phyloP scores from a whole-genome alignment of 2,113 vertebrate species.

The Melanerpes aurifrons region DNA sequence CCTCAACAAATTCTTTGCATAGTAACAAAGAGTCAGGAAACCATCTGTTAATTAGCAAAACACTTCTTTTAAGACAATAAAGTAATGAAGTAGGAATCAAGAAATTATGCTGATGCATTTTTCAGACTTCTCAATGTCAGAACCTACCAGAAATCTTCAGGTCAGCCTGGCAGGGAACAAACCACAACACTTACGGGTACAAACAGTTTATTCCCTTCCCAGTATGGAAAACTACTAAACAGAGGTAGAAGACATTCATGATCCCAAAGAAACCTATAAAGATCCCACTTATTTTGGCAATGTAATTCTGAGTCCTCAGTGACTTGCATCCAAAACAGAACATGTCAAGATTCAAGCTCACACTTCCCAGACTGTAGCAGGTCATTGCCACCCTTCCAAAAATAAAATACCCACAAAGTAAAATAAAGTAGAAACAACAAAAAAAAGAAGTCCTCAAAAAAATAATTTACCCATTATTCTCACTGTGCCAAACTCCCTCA shows the following conservation, averaged over 20 bases:
- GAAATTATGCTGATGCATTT: neutral
- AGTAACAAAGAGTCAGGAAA: neutral
- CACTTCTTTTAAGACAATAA: neutral
- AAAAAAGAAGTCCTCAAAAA: neutral
- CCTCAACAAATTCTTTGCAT: neutral
- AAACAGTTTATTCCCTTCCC: neutral
- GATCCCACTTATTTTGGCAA: neutral
- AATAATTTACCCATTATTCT: neutral
- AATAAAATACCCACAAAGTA: neutral
- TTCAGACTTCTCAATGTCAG: neutral
- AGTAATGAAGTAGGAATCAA: neutral
- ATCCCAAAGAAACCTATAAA: neutral
- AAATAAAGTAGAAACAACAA: neutral
- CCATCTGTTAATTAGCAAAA: neutral
- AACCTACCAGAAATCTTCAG: neutral
- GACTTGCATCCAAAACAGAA: neutral
- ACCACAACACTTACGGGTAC: neutral
- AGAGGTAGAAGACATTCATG: neutral
- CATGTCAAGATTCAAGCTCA: neutral
- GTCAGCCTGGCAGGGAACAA: conserved; percentile 13
- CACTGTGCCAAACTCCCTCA: neutral
- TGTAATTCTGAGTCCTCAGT: neutral
- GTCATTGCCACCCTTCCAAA: neutral
- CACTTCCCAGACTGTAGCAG: neutral
- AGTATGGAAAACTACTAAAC: neutral